Base-by-base conservation (phyloP, 2,113 vertebrate genomes). In the Chrysochloris asiatica region DNA sequence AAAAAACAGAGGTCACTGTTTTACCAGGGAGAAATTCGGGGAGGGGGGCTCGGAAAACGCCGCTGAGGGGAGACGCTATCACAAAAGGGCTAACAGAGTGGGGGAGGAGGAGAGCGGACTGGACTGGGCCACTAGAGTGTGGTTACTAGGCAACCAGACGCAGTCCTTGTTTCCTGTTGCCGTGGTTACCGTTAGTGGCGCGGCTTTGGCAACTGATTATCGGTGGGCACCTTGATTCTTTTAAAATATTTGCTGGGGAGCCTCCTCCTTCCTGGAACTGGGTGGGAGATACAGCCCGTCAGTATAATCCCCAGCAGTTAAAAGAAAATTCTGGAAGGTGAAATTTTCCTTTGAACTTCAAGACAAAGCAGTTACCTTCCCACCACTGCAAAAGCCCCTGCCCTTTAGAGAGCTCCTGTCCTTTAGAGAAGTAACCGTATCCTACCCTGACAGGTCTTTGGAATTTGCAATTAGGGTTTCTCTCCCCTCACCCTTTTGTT, bases 121-220 rank as follows among this genome's bases (percentile, higher is more conserved):
- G 43, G 78, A 95, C 69, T 7, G 48, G 0, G 2, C 81, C 83
- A 8, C 73, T 43, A 38, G 50, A 87, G 83, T 61, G 36, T 77
- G 92, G 95, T 97, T 96, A 65, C 95, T 73, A 71, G 78, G 96
- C 93, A 96, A 96, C 96, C 90, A 56, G 38, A 63, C 2, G 67
- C 83, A 84, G 56, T 65, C 77, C 77, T 54, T 54, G 90, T 90
- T 90, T 96, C 90, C 69, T 36, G 93, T 96, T 90, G 83, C 86
- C 94, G 28, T 94, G 93, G 95, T 93, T 93, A 95, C 92, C 8
- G 65, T 69, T 65, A 79, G 71, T 83, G 59, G 59, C 79, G 93
- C 81, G 86, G 90, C 65, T 92, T 63, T 38, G 48, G 71, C 82
- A 45, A 41, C 52, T 82, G 88, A 84, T 92, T 81, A 92, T 73